Conservation (phyloP, 1,140 invertebrate genomes). For the Drosophila watanabei region DNA sequence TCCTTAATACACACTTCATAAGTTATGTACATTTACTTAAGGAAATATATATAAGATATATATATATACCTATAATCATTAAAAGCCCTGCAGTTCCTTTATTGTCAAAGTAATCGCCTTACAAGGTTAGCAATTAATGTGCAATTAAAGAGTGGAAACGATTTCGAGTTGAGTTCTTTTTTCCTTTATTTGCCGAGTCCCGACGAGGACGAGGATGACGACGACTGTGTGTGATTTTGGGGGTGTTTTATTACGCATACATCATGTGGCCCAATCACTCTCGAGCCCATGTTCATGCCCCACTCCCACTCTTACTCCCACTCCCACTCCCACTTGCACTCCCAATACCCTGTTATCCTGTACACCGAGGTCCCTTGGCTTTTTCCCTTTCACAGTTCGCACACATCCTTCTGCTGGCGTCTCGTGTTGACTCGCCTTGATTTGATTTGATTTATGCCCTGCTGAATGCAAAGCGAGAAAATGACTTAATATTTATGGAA, state of each 20-base stretch:
- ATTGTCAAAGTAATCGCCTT: not conserved
- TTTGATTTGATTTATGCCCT: conserved; percentile 55
- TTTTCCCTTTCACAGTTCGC: conserved; percentile 5
- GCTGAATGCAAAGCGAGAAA: conserved; percentile 54
- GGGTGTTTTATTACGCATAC: conserved; percentile 36
- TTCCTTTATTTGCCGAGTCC: conserved; percentile 6
- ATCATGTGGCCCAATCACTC: conserved; percentile 29
- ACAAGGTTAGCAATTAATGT: conserved; percentile 20
- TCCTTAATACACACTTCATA: not conserved
- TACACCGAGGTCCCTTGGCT: not conserved
- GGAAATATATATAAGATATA: not conserved
- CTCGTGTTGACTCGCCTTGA: conserved; percentile 42
- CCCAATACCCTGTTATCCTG: not conserved
- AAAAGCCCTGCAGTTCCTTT: not conserved
- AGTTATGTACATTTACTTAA: no score
- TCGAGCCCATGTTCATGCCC: not conserved
- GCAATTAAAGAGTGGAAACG: conserved; percentile 32
- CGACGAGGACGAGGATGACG: conserved; percentile 1
- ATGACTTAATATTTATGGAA: conserved; percentile 59
- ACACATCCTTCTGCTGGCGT: conserved; percentile 8
- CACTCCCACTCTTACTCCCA: not conserved
- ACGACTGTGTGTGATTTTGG: conserved; percentile 6
- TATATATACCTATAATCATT: not conserved
- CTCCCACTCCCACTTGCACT: not conserved
- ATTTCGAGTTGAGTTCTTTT: conserved; percentile 1